Base-by-base conservation (phyloP, 1,140 invertebrate genomes). In the Atopsyche davidsoni region DNA sequence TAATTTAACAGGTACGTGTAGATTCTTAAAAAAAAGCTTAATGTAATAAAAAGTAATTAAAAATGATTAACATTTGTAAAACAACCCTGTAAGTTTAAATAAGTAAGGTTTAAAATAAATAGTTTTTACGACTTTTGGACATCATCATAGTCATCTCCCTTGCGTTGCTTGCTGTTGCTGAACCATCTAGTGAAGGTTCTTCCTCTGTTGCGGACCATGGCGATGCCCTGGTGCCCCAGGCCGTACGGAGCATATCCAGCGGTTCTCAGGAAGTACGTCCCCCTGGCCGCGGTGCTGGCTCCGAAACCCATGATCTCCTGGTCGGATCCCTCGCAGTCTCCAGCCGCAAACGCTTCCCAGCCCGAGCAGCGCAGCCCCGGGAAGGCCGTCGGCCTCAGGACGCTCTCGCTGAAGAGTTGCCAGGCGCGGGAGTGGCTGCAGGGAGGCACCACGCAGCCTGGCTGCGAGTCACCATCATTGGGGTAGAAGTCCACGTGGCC, bases 401-500 rank as follows among this genome's bases (percentile, higher is more conserved):
- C 73, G 3, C 79, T 78, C 63, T 81, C 76, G n/a, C 73, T 79
- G 43, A 78, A 85, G 45, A 80, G 75, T 24, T 76, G 63, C 55
- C 79, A 81, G 1, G 81, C 72, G 51, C 82, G 70, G 47, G 73
- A 74, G 59, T 82, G 81, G 28, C 80, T 82, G 59, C 83, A 85
- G 4, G 79, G 74, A 47, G 83, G 66, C 60, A 66, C 54, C 6
- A 70, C 18, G 43, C 76, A 73, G 50, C 74, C 67, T 13, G 77
- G 75, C 51, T 75, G 75, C 57, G 60, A 48, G 1, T 59, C 14
- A 2, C 86, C 86, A 6, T 83, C 80, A 65, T 92, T 91, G 0
- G 85, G 85, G 62, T 80, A 91, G 72, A 91, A 90, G 64, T 92
- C 89, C 6, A 75, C 78, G 55, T 84, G 76, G 11, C 87, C 85